Conservation (phyloP, 2,888 invertebrate species). For the Rhyacophila evoluta region DNA sequence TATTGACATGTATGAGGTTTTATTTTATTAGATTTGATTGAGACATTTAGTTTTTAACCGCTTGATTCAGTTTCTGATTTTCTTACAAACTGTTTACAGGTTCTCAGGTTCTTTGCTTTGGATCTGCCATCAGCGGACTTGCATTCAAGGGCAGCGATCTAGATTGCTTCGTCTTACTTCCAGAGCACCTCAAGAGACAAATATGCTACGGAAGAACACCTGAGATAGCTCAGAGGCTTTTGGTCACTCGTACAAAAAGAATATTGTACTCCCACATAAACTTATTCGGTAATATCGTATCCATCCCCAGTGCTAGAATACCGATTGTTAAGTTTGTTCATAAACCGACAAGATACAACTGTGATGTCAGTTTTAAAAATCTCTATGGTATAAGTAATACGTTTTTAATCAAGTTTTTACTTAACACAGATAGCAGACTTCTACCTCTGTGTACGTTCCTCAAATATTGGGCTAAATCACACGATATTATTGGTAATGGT, state of each 20-base stretch:
- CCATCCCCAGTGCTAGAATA: conserved; percentile 79
- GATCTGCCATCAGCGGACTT: conserved; percentile 80
- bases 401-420: conserved; percentile 70
- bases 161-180: conserved; percentile 73
- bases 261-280: conserved; percentile 61
- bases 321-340: conserved; percentile 84
- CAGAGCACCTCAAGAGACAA: conserved; percentile 56
- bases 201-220: background rate
- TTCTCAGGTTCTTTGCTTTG: conserved; percentile 72
- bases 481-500: conserved; percentile 70
- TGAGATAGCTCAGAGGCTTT: background rate
- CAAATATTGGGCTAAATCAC: conserved; percentile 80
- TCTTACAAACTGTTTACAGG: too few species aligned
- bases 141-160: conserved; percentile 79
- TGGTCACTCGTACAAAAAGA: conserved; percentile 56
- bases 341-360: conserved; percentile 70
- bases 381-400: conserved; percentile 79
- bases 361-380: conserved; percentile 81
- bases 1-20: too few species aligned
- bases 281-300: conserved; percentile 70
- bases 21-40: too few species aligned
- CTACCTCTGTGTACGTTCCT: conserved; percentile 73
- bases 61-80: too few species aligned
- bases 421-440: conserved; percentile 71
- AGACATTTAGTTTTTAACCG: too few species aligned